Base-by-base conservation (phyloP, 2,797 vertebrate genomes). In the Pangasius djambal region DNA sequence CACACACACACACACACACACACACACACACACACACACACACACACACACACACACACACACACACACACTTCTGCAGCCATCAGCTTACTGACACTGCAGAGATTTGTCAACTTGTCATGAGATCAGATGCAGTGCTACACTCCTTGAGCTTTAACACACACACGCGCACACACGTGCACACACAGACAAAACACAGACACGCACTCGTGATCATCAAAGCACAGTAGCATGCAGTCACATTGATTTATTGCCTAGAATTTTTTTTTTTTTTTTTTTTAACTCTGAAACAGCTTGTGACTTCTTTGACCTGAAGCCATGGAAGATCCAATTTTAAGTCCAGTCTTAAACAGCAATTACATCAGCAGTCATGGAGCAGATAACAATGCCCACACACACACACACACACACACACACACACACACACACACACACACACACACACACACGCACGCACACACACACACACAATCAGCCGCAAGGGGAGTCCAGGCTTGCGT, bases 61-160 rank as follows among this genome's bases (percentile, higher is more conserved):
- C 77, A 48, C 82, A 77, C 87, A 63, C 20, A 34, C 2, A 22
- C 15, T 78, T 50, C 20, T 88, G 63, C 87, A 83, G 78, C 25
- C 1, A 55, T 88, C 65, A 37, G 75, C 25, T 69, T 1, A 9
- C 85, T 72, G 69, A 55, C 1, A 2, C 57, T 83, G 81, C 81
- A 86, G 13, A 65, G 28, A 77, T 52, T 86, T 78, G 50, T 89
- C n/a, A 61, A 6, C 55, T 52, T 67, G 83, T 55, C 83, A 59
- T 22, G 69, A 72, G 78, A 86, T 83, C 48, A 74, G 34, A 81
- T 77, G 37, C 78, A 87, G 65, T 44, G 37, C 79, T 34, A 59
- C 55, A 16, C 61, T 52, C 1, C 25, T 79, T 61, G 10, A 69
- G 61, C n/a, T 67, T 67, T 28, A 52, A 34, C 48, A 67, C 10